These are phyloP conservation scores for Brachyhypopomus gauderio DNA, from an alignment of 2,113 vertebrate genomes.

Conservation along the genomic window DNA sequence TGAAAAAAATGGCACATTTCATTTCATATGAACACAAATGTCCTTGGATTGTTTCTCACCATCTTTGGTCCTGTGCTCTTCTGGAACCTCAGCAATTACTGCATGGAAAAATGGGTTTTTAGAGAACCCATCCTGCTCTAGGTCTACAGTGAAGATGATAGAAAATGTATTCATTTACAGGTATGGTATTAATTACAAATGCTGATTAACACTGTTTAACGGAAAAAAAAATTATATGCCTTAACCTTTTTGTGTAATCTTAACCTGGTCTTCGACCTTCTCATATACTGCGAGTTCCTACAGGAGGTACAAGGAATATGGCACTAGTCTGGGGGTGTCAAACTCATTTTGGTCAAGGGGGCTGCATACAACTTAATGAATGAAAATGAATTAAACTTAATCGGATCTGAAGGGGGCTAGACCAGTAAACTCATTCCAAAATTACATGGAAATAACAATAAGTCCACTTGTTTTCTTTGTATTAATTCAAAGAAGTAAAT, in stretches of 20 bases:
- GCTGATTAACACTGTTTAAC: not conserved
- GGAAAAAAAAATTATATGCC: too few relatives aligned
- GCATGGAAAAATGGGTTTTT: slow-evolving; percentile 75
- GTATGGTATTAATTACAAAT: not conserved
- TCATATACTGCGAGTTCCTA: slow-evolving; percentile 72
- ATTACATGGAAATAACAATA: too few relatives aligned
- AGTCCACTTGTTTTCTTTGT: too few relatives aligned
- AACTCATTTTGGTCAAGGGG: too few relatives aligned
- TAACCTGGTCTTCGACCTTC: slow-evolving; percentile 65
- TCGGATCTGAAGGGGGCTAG: too few relatives aligned
- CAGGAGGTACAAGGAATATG: not conserved
- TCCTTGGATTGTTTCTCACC: slow-evolving; percentile 58
- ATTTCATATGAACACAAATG: not conserved
- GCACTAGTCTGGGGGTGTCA: not conserved
- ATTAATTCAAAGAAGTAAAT: too few relatives aligned
- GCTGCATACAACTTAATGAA: too few relatives aligned
- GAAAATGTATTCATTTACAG: not conserved
- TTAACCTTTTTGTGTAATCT: slow-evolving; percentile 72
- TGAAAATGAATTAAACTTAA: too few relatives aligned
- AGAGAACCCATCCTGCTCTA: slow-evolving; percentile 77
- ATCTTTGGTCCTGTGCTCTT: slow-evolving; percentile 66
- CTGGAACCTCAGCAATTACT: slow-evolving; percentile 74
- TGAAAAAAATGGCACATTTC: too few relatives aligned
- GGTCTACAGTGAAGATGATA: slow-evolving; percentile 57
- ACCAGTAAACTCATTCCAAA: too few relatives aligned